phyloP scores from a whole-genome alignment of 2,797 vertebrate species.

The Fundulus diaphanus region DNA sequence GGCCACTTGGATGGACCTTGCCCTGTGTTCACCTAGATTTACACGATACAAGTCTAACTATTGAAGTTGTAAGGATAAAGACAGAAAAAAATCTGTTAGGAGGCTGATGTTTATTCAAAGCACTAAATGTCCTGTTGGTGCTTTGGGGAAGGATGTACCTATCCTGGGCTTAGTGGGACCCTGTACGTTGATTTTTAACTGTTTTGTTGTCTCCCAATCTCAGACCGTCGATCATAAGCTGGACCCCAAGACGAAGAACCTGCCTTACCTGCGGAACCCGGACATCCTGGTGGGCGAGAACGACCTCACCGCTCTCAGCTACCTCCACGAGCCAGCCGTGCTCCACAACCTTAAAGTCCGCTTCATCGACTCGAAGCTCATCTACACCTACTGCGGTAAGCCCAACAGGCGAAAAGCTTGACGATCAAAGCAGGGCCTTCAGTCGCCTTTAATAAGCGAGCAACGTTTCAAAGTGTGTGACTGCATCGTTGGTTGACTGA shows the following conservation, averaged over 20 bases:
- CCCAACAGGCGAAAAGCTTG: not conserved
- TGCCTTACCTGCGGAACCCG: conserved; percentile 94
- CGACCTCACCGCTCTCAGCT: conserved; percentile 97
- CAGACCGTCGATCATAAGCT: conserved; percentile 90
- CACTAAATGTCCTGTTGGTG: no score
- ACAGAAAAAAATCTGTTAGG: no score
- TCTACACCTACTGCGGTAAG: conserved; percentile 97
- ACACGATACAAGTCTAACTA: no score
- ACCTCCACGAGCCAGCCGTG: conserved; percentile 96
- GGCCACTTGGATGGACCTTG: no score
- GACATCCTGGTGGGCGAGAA: conserved; percentile 99
- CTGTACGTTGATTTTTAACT: not conserved
- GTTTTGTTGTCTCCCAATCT: not conserved
- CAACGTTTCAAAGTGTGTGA: not conserved
- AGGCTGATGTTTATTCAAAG: no score
- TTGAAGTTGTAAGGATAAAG: no score
- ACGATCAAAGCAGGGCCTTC: not conserved
- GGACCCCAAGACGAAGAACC: conserved; percentile 91
- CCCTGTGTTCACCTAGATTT: no score
- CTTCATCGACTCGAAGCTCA: conserved; percentile 97
- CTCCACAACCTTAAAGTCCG: conserved; percentile 98
- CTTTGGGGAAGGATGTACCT: not conserved
- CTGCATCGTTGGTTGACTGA: conserved; percentile 6
- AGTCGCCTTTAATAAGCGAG: not conserved
- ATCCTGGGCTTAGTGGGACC: not conserved